Evolutionary conservation across 2,888 invertebrate species (phyloP), one percentile per base, ranked within the genome.

Genomic region (Drosophila paramelanica): DNA sequence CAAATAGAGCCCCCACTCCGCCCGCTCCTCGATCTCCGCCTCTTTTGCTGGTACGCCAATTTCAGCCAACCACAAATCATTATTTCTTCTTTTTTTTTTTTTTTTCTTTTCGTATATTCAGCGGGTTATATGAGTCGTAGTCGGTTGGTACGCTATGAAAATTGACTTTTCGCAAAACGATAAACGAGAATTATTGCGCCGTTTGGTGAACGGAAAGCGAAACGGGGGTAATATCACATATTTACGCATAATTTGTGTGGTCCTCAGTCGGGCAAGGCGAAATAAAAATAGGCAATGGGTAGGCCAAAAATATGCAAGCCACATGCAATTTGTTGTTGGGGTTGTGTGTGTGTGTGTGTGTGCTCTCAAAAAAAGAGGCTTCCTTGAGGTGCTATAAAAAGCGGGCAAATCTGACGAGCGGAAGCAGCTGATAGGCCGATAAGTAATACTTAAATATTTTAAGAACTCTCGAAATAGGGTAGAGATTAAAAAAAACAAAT

Each of bases 141-240:
- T 27, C 50, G 56, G 23, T 52, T 59, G 61, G 17, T 81, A 79
- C 61, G 67, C 73, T 78, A 77, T 77, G 78, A 78, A 84, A 82
- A 81, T 84, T 84, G 85, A 82, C 85, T 84, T 83, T 84, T 81
- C 67, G 83, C 85, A 77, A 81, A 81, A 73, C 81, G 82, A 82
- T 82, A 82, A 85, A 85, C 81, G 68, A 82, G 77, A 81, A 79
- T 79, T 81, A 77, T 77, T 68, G 55, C 67, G 49, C 14, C 60
- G 60, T 45, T 59, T 56, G 46, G 20, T 36, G n/a, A 17, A 13
- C 8, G n/a, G 6, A 41, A 47, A 41, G 31, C 23, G 57, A 38
- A 31, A 3, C 3, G 31, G 31, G 31, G 31, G 10, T 31, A 31
- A 65, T 70, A 70, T 69, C 65, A 69, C 78, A 77, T 82, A 81